Base-by-base conservation (phyloP, 23 tunicate species). In the Aplidium turbinatum region DNA sequence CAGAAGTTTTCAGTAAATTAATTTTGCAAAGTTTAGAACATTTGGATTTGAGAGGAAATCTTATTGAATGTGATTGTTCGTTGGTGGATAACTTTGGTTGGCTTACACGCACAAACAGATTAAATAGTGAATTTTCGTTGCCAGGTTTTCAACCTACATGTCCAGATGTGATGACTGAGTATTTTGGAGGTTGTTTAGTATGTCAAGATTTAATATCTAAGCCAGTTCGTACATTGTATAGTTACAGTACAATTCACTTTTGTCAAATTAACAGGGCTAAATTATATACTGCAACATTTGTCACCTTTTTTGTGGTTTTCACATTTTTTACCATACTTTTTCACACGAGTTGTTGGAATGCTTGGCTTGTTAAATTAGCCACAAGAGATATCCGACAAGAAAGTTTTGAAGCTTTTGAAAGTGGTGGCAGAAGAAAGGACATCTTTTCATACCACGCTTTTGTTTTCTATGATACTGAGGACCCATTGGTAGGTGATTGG, bases 91-190 rank as follows among this genome's bases (percentile, higher is more conserved):
- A 24, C 4, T 76, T 76, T 60, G 71, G 82, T 55, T 76, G 58
- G 58, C 42, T 61, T 26, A 18, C 47, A 45, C 40, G 47, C 7
- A 39, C 82, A 25, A 7, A 19, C n/a, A 38, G 20, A n/a, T 57
- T 56, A 9, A 36, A 33, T 21, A 47, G n/a, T n/a, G n/a, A 31
- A 2, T 31, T 20, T 32, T 19, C 6, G 5, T 5, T 62, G 20
- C 82, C 82, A 1, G 82, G 82, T 5, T 76, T 76, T 61, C 29
- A 61, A 42, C 82, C 82, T 2, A 42, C 13, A 0, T 76, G 82
- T 60, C 40, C 72, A 1, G 4, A 3, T 19, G 58, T 46, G 11
- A 35, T 76, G 21, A 19, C 46, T 9, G 48, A 62, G 4, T 76
- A 76, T 31, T 61, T 45, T 29, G 82, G 82, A 28, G 82, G 82